Evolutionary conservation across 2,888 invertebrate species (phyloP).

Genomic region (Agrochola litura): DNA sequence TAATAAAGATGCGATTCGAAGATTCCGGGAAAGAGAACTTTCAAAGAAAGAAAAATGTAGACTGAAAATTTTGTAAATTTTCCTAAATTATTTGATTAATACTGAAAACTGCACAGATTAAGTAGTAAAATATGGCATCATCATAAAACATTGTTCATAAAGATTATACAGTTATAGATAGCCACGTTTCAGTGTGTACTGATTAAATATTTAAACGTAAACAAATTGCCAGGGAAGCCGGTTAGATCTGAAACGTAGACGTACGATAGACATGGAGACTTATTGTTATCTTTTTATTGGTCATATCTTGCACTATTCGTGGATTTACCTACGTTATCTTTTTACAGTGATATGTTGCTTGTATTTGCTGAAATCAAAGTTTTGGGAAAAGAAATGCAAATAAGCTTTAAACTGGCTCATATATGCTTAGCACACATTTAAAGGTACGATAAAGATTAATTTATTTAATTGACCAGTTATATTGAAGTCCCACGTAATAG

Average conservation of each 20-base stretch:
- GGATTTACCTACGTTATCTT: constrained; percentile 29
- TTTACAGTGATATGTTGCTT: constrained; percentile 13
- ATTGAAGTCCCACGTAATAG: background rate
- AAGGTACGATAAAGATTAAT: background rate
- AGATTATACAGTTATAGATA: constrained; percentile 27
- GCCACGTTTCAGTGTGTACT: constrained; percentile 5
- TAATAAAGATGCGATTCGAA: background rate
- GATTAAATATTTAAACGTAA: constrained; percentile 55
- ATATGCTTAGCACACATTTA: background rate
- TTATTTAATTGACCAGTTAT: background rate
- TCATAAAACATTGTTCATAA: constrained; percentile 8
- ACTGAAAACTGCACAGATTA: background rate
- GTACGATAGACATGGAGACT: constrained; percentile 50
- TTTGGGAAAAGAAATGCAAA: constrained; percentile 7
- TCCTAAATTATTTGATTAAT: background rate
- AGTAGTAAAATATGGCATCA: background rate
- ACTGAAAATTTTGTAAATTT: background rate
- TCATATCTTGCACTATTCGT: constrained; percentile 33
- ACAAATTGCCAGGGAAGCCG: constrained; percentile 46
- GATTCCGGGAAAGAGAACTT: background rate
- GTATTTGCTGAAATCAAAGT: constrained; percentile 8
- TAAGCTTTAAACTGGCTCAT: background rate
- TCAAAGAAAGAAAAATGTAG: background rate
- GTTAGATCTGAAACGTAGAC: constrained; percentile 33
- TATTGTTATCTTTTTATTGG: constrained; percentile 44